phyloP scores from a whole-genome alignment of 2,888 invertebrate species.

The Tuberolachnus salignus region DNA sequence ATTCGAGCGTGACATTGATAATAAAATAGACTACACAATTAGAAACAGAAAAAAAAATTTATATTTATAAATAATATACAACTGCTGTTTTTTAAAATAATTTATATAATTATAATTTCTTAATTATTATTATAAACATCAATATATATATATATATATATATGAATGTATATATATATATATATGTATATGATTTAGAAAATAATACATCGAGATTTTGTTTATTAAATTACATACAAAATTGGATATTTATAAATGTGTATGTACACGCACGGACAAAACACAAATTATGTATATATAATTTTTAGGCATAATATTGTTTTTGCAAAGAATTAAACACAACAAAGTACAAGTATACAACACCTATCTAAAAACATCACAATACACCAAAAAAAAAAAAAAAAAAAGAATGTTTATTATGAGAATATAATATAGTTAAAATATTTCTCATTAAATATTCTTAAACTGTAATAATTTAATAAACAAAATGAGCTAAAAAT shows the following conservation, averaged over 20 bases:
- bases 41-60: slow-evolving; percentile 37
- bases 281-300: slow-evolving; percentile 15
- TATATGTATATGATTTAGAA: slow-evolving; percentile 29
- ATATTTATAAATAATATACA: slow-evolving; percentile 53
- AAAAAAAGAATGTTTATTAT: slow-evolving; percentile 20
- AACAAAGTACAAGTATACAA: slow-evolving; percentile 37
- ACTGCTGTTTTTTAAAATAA: slow-evolving; percentile 16
- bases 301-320: slow-evolving; percentile 44
- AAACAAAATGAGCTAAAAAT: slow-evolving; percentile 50
- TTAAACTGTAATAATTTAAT: slow-evolving; percentile 5
- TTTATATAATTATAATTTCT: slow-evolving; percentile 23
- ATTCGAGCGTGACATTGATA: background rate
- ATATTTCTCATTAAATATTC: slow-evolving; percentile 4
- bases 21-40: background rate
- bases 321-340: slow-evolving; percentile 32
- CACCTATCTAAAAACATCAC: slow-evolving; percentile 46
- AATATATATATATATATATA: too few species aligned
- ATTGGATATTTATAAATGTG: slow-evolving; percentile 26
- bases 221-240: slow-evolving; percentile 34
- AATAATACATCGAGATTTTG: slow-evolving; percentile 40
- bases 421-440: background rate
- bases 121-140: slow-evolving; percentile 41
- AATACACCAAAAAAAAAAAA: slow-evolving; percentile 42
- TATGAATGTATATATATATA: too few species aligned
- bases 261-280: background rate